Base-by-base conservation (phyloP, 2,888 invertebrate species). In the Andrena dorsata region DNA sequence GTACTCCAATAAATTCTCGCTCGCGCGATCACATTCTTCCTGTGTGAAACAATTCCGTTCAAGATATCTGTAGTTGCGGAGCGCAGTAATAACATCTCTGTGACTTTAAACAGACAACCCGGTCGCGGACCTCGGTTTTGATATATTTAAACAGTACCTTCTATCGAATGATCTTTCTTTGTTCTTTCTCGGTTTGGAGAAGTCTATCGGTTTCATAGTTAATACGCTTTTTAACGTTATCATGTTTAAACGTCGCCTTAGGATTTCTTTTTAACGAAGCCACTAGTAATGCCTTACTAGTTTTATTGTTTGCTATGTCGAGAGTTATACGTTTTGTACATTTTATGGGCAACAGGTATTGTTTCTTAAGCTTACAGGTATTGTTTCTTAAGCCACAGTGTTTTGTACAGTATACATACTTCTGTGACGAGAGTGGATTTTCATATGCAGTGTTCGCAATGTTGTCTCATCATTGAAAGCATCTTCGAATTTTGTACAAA, bases 401-500 rank as follows among this genome's bases (percentile, higher is more conserved):
- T 74, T 71, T 70, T 75, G 66, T 83, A 83, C 51, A 69, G 69
- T 58, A 65, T 51, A 65, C 47, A 66, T 75, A 73, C 28, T 51
- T 64, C 78, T 79, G 23, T 79, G 60, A 60, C 49, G 23, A 75
- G 71, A 82, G 75, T 71, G 79, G 63, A 76, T 73, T 70, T 73
- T 79, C 79, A 63, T 69, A 76, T 75, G 73, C 71, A 70, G 64
- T 76, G 70, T 65, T 84, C 71, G 74, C 79, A 80, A 75, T 66
- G 65, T 79, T 84, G 83, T 80, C 73, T 77, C 84, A 56, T 76
- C 73, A 80, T 73, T 74, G 47, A 60, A 79, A 66, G 56, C 66
- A 66, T 77, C 74, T 76, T 84, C 69, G 73, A 79, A 82, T 71
- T 85, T 80, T 84, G 60, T 77, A 83, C 66, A 84, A 80, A 84